These are phyloP conservation scores for Heteromurus nitidus DNA, from an alignment of 2,888 invertebrate species.

Conservation along the genomic window DNA sequence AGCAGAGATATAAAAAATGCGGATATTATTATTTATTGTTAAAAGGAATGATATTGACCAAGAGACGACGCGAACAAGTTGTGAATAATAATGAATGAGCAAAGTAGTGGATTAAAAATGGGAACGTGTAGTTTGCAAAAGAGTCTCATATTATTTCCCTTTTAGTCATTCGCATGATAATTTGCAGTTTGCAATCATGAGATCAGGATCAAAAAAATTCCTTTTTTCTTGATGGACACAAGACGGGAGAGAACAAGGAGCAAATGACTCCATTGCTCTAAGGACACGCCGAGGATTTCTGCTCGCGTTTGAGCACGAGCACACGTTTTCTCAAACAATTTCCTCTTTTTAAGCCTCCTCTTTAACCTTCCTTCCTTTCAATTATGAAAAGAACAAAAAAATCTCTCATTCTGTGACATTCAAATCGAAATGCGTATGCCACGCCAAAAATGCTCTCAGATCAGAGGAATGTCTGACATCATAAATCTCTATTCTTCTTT, in stretches of 20 bases:
- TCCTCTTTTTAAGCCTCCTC: slow-evolving; percentile 19
- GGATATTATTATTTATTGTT: background rate
- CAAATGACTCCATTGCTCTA: slow-evolving; percentile 38
- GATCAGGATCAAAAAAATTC: slow-evolving; percentile 11
- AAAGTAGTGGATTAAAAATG: too few relatives aligned
- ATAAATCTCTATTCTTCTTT: too few relatives aligned
- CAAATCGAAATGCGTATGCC: too few relatives aligned
- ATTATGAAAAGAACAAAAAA: too few relatives aligned
- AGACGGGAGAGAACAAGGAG: slow-evolving; percentile 20
- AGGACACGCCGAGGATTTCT: slow-evolving; percentile 22
- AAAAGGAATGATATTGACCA: slow-evolving; percentile 12
- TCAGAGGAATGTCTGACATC: too few relatives aligned
- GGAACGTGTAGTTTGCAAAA: too few relatives aligned
- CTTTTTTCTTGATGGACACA: slow-evolving; percentile 28
- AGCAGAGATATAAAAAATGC: background rate
- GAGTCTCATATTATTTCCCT: too few relatives aligned
- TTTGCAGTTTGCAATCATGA: too few relatives aligned
- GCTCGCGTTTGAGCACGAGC: slow-evolving; percentile 9
- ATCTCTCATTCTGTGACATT: background rate
- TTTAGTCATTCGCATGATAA: too few relatives aligned
- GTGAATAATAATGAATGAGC: too few relatives aligned
- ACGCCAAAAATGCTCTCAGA: too few relatives aligned
- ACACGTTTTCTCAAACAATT: slow-evolving; percentile 27
- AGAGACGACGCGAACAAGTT: too few relatives aligned
- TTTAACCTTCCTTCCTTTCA: slow-evolving; percentile 39